Evolutionary conservation across 2,888 invertebrate genomes (phyloP), one percentile per base, ranked within the genome.

Genomic region (Athetis lepigone): DNA sequence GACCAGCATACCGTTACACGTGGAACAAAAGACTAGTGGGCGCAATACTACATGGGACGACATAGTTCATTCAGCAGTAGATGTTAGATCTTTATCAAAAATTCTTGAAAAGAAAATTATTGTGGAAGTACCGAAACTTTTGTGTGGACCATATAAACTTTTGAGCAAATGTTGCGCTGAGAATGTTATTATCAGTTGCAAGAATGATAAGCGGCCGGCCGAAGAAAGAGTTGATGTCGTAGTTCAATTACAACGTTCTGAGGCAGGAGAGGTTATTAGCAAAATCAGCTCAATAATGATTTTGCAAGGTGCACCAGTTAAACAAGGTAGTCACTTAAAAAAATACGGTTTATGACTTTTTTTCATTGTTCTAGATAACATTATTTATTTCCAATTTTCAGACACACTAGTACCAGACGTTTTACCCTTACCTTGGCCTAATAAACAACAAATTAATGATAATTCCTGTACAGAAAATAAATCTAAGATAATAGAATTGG

Each of bases 21-120:
- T 92, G 0, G 88, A 90, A 39, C 84, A 85, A 23, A 91, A 90
- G 75, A 57, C 72, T 0, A 82, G 79, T 19, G 82, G 82, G 0
- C 61, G 67, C 6, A 75, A 68, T 2, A 82, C 83, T 4, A 87
- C 81, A 3, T 92, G 92, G 92, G 88, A 92, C 64, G 90, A 92
- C 33, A 81, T 91, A 40, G 88, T 93, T 9, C 92, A 90, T 72
- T 92, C 94, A 1, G 91, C 90, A 81, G 85, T 94, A n/a, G 93
- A 94, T 67, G 63, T 94, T 2, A 85, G 90, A 69, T 90, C 90
- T 2, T 76, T 94, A 19, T 89, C 91, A 0, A 94, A 90, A 80
- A 89, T 93, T 65, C 80, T 94, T 18, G 91, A 92, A 72, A 93
- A 92, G 77, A 91, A 87, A 84, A 89, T 94, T 39, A 76, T 92